phyloP scores from a whole-genome alignment of 35 echinoderm and acorn worm genomes.

The Heliocidaris erythrogramma region DNA sequence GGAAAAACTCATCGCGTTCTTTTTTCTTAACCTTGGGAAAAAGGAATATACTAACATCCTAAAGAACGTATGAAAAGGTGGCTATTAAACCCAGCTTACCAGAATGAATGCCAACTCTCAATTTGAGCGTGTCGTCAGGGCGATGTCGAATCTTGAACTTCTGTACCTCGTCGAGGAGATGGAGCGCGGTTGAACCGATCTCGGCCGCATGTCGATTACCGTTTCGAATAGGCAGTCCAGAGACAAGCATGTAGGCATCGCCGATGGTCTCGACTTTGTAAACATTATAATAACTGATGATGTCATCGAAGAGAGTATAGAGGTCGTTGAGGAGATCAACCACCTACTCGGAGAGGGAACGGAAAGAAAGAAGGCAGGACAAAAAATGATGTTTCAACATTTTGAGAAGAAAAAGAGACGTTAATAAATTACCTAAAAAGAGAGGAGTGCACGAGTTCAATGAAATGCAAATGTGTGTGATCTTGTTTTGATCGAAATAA shows the following conservation, averaged over 20 bases:
- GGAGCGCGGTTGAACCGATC: slow-evolving; percentile 84
- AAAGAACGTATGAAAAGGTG: too few relatives aligned
- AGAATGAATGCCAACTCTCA: slow-evolving; percentile 93
- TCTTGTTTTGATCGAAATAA: too few relatives aligned
- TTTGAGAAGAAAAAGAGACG: too few relatives aligned
- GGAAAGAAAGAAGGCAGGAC: not conserved
- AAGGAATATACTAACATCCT: too few relatives aligned
- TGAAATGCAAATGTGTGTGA: too few relatives aligned
- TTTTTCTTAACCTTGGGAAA: too few relatives aligned
- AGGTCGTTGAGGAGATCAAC: slow-evolving; percentile 93
- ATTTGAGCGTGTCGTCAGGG: slow-evolving; percentile 75
- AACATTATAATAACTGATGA: slow-evolving; percentile 90
- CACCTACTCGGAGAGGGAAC: slow-evolving; percentile 51
- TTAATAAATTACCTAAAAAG: too few relatives aligned
- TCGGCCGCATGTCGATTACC: slow-evolving; percentile 82
- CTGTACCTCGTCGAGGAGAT: slow-evolving; percentile 76
- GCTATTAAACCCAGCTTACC: slow-evolving; percentile 49
- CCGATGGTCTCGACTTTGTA: slow-evolving; percentile 99
- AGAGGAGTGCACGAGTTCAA: too few relatives aligned
- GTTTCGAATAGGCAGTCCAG: slow-evolving; percentile 83
- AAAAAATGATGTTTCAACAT: not conserved
- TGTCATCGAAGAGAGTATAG: slow-evolving; percentile 91
- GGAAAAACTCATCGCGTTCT: too few relatives aligned
- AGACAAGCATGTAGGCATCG: slow-evolving; percentile 97
- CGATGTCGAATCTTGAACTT: slow-evolving; percentile 84